Conservation (phyloP, 2,797 vertebrate genomes). For the Syncerus caffer region DNA sequence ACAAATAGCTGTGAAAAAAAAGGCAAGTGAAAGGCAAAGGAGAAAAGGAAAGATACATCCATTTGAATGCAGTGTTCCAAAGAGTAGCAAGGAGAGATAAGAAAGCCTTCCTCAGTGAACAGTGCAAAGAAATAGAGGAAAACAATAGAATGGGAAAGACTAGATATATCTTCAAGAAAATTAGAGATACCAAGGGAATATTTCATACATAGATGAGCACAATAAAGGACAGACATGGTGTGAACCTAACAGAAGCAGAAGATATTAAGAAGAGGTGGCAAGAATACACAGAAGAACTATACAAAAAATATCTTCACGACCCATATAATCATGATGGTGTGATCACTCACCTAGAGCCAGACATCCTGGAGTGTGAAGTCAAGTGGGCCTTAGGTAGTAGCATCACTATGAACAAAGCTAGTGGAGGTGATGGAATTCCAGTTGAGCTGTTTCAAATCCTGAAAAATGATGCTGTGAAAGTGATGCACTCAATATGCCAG, state of each 20-base stretch:
- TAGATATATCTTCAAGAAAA: neutral
- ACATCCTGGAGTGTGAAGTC: neutral
- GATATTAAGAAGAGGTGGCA: neutral
- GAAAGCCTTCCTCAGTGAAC: neutral
- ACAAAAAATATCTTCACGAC: neutral
- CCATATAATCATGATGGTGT: neutral
- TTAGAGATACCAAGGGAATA: neutral
- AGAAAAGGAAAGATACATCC: neutral
- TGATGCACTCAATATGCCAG: neutral
- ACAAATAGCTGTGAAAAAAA: neutral
- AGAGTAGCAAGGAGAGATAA: neutral
- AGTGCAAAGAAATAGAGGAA: neutral
- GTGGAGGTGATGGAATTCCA: neutral
- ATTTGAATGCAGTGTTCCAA: neutral
- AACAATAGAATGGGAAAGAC: neutral
- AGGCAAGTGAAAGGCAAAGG: accelerated
- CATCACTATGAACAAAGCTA: neutral
- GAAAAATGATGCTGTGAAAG: neutral
- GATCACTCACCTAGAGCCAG: neutral
- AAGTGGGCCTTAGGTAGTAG: neutral
- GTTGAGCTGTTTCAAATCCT: neutral
- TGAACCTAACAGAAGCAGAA: neutral
- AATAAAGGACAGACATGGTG: neutral
- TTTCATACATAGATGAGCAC: neutral
- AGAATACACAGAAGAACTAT: neutral